Evolutionary conservation across 2,888 invertebrate species (phyloP), one percentile per base, ranked within the genome.

Genomic region (Drosophila stalkeri): DNA sequence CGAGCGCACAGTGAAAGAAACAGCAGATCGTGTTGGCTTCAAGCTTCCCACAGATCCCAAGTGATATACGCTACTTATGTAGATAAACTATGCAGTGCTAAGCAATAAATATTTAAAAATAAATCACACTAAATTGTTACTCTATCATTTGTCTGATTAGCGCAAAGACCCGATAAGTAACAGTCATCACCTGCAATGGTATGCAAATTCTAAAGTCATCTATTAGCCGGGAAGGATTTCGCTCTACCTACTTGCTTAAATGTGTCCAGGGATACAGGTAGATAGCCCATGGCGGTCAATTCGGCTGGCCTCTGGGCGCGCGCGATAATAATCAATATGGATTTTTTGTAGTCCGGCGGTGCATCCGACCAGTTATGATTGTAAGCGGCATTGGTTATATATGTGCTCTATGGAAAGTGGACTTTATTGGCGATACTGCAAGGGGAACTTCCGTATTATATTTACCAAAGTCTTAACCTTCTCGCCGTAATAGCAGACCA

Each of bases 1-100:
- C 2, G 98, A 67, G 16, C 41, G 83, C 16, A 47, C 83, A 3
- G 80, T 84, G 6, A 86, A 66, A 31, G 72, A 86, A 23, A 68
- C 90, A 0, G 64, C 91, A 0, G 87, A 90, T 69, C 18, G 47
- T 2, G 67, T 67, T 6, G 67, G 67, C 11, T 92, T 91, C 55
- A 92, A 92, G 65, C 27, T 67, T 11, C 67, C 67, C 2, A 68
- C 69, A 14, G 67, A 67, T 79, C 92, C 92, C 11, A 93, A 92
- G 69, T 92, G 70, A 90, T 23, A 5, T 4, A 35, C 11, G 20
- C 46, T 49, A 27, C 20, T 12, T 31, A 64, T 39, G 18, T 51
- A 18, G 20, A 46, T 56, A 33, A 62, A 20, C 20, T 44, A 27
- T 54, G 59, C 14, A 43, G 35, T 46, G 12, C 37, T 23, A 16